Base-by-base conservation (phyloP, 2,888 invertebrate species). In the Aricia artaxerxes region DNA sequence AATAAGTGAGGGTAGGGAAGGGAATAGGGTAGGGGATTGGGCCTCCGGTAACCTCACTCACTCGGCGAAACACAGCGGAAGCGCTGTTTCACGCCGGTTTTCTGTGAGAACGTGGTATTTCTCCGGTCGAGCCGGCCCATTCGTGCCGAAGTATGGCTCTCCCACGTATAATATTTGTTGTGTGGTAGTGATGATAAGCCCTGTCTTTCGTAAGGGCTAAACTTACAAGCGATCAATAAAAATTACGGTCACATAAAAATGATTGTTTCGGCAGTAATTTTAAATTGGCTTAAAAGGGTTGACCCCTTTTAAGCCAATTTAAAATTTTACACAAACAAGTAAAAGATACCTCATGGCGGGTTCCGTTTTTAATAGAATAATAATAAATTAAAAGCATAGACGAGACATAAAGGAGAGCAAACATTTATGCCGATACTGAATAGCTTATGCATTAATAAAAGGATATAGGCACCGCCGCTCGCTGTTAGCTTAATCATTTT, bases 401-500 rank as follows among this genome's bases (percentile, higher is more conserved):
- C 69, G 13, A 69, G 69, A 35, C 69, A 69, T 35, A 69, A 35
- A 35, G 13, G 2, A 69, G 11, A 69, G 69, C 69, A 69, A 69
- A 38, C 69, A 69, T 69, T 69, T 35, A 69, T 24, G 31, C 16
- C 35, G 5, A 69, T 69, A 69, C 35, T 69, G 35, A 13, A 69
- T 69, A 69, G 69, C 35, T 16, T 69, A 35, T 69, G 35, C 69
- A 69, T 35, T 69, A 69, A 69, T 69, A 69, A 38, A 38, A 35
- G 38, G 38, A 61, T 64, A 24, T 35, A 38, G 35, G 64, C 64
- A 69, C 1, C 35, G 69, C 35, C 69, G 69, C 13, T 69, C 4
- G 35, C 16, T 69, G 13, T 69, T 69, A 69, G 69, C 38, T 69
- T 69, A 69, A 69, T 69, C 69, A 69, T 38, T 69, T 69, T 38